phyloP scores from a whole-genome alignment of 2,888 invertebrate species.

The Agrotis puta region DNA sequence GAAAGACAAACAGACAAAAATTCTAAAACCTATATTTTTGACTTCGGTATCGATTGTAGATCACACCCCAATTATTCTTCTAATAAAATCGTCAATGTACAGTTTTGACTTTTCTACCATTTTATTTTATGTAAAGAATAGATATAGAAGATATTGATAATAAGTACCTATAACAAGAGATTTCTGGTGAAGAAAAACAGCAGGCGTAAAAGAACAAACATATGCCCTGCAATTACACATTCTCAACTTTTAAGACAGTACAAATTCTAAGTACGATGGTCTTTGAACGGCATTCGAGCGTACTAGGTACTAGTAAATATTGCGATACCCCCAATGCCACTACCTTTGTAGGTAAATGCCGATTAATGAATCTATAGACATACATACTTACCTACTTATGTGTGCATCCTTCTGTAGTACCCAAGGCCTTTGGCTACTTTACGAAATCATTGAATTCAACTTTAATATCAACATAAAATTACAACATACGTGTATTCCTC shows the following conservation, averaged over 20 bases:
- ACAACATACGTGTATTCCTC: no score
- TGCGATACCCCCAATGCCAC: slow-evolving; percentile 41
- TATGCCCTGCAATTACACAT: not conserved
- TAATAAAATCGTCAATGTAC: no score
- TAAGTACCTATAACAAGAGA: no score
- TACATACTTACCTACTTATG: slow-evolving; percentile 2
- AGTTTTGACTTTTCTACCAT: no score
- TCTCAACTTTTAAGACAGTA: not conserved
- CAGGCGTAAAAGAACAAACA: not conserved
- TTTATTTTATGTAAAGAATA: no score
- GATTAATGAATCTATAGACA: slow-evolving; percentile 5
- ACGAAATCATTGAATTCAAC: slow-evolving; percentile 11
- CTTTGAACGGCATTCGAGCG: slow-evolving; percentile 8
- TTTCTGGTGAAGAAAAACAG: no score
- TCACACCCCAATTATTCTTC: no score
- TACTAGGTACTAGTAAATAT: slow-evolving; percentile 32
- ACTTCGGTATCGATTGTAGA: no score
- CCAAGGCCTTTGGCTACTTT: slow-evolving; percentile 26
- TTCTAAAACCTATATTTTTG: no score
- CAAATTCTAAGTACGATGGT: not conserved
- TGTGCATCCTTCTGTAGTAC: slow-evolving; percentile 28
- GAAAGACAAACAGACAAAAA: no score
- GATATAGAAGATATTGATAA: no score
- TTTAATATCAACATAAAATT: not conserved
- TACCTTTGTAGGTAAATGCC: slow-evolving; percentile 18